Evolutionary conservation across 2,888 invertebrate genomes (phyloP), one percentile per base, ranked within the genome.

Genomic region (Stomorhina lunata): DNA sequence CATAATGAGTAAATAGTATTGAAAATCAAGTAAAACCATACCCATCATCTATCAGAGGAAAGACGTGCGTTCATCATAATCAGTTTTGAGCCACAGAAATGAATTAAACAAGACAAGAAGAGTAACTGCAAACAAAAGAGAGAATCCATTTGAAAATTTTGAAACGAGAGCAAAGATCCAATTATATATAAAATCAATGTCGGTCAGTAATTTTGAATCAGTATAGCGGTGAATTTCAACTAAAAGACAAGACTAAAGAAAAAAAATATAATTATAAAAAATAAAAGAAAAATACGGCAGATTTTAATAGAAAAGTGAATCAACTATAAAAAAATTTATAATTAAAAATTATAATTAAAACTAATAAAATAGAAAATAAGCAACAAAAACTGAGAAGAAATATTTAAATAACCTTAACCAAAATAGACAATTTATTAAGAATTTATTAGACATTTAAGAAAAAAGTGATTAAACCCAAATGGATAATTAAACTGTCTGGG

Each of bases 191-290:
- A 83, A 88, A 88, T 86, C 86, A 86, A 85, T 72, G 66, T 66
- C 66, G 65, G 53, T 69, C 85, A 85, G 80, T 85, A 80, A 84
- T 85, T 85, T 81, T 81, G 57, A 75, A 69, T 89, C 86, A 89
- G 89, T 89, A 68, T 84, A 81, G 81, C 83, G 84, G 63, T 85
- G 85, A 50, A 63, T 81, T 87, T 84, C 86, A 83, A 86, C 61
- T 15, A 77, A 65, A 79, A 73, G 57, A 83, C 61, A 45, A 73
- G 48, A 12, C 69, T 68, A 27, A 55, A 68, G 17, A 65, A 66
- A 45, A 68, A 57, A 55, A 2, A 57, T 40, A 55, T 71, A 15
- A 72, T 32, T 2, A 66, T 3, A 15, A 55, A 48, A 3, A 20
- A 20, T 4, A 25, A 68, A 53, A 55, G 43, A 43, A 40, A 25